Conservation (phyloP, 35 echinoderm and acorn worm genomes). For the Amphiura filiformis region DNA sequence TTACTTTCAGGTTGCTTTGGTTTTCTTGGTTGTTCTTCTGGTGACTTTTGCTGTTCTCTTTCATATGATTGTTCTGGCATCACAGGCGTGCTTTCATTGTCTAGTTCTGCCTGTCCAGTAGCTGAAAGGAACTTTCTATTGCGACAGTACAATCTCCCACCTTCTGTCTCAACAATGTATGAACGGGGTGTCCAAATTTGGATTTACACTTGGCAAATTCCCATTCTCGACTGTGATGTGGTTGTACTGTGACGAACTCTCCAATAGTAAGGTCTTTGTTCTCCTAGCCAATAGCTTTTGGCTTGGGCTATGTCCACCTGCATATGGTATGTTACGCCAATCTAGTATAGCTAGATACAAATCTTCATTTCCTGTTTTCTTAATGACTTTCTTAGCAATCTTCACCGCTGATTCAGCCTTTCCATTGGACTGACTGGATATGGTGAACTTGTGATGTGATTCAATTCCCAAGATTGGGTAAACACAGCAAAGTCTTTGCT, state of each 20-base stretch:
- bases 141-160: neutral
- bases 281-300: neutral
- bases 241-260: slow-evolving; percentile 52
- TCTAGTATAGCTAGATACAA: neutral
- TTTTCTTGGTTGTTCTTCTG: too few relatives aligned
- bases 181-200: neutral
- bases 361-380: neutral
- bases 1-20: too few relatives aligned
- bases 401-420: slow-evolving; percentile 25
- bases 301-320: neutral
- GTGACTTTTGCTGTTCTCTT: too few relatives aligned
- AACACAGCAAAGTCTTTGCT: slow-evolving; percentile 51
- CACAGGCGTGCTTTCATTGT: too few relatives aligned
- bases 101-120: too few relatives aligned
- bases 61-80: too few relatives aligned
- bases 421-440: slow-evolving; percentile 58
- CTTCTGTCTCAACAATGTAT: neutral
- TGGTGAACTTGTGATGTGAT: slow-evolving; percentile 22
- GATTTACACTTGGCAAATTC: neutral
- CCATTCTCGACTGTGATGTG: neutral
- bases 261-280: neutral
- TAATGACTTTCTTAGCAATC: neutral
- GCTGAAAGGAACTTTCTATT: neutral
- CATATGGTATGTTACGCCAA: neutral
- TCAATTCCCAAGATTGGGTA: slow-evolving; percentile 46